Evolutionary conservation across 2,113 vertebrate species (phyloP).

Genomic region (Python bivittatus): DNA sequence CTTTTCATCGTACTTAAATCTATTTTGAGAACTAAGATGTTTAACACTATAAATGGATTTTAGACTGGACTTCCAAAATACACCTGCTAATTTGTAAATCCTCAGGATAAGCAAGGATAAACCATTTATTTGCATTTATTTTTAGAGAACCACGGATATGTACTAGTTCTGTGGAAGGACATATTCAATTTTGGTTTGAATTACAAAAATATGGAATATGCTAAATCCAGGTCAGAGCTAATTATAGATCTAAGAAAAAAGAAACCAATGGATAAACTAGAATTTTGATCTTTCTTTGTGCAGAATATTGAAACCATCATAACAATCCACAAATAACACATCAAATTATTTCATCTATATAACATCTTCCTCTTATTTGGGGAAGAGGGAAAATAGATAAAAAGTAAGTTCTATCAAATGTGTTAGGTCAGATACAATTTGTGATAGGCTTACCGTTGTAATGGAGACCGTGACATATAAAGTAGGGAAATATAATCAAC

Average conservation of each 20-base stretch:
- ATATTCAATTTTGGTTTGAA: background rate
- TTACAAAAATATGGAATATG: background rate
- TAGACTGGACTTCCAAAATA: background rate
- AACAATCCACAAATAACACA: background rate
- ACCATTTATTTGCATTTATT: background rate
- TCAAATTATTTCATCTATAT: background rate
- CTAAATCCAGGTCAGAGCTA: background rate
- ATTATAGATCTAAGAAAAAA: background rate
- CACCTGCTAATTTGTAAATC: background rate
- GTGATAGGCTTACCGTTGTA: background rate
- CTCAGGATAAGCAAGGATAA: background rate
- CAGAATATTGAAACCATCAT: background rate
- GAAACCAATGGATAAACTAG: background rate
- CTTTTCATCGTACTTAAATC: background rate
- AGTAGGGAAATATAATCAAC: background rate
- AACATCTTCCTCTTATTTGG: background rate
- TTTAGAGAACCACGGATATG: background rate
- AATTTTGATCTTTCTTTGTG: background rate
- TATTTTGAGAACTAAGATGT: conserved; percentile 1
- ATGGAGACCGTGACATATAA: background rate
- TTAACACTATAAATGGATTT: background rate
- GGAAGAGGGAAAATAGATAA: background rate
- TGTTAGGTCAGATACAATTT: background rate
- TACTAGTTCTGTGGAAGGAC: background rate
- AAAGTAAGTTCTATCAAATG: background rate